Conservation (phyloP, 2,113 vertebrate species). For the Istiophorus platypterus region DNA sequence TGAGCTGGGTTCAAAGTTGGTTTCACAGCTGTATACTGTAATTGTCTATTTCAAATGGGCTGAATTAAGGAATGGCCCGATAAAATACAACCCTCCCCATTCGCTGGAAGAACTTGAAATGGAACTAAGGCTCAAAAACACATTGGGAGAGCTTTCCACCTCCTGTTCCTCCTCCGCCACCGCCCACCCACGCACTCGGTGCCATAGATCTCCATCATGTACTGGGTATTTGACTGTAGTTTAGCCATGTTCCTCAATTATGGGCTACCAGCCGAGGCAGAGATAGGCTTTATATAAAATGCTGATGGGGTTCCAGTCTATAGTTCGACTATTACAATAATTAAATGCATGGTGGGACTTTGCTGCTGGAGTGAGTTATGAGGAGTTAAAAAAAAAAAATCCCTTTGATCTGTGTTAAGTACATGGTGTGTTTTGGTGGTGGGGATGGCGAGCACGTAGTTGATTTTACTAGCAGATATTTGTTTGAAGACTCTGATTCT, state of each 20-base stretch:
- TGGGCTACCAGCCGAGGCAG: constrained; percentile 49
- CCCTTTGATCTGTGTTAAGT: constrained; percentile 56
- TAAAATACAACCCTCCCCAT: constrained; percentile 41
- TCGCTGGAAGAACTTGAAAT: constrained; percentile 51
- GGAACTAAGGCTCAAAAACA: constrained; percentile 55
- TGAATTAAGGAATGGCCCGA: constrained; percentile 30
- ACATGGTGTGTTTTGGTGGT: constrained; percentile 26
- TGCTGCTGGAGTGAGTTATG: constrained; percentile 43
- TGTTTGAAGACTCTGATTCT: constrained; percentile 42
- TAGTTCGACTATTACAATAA: constrained; percentile 53
- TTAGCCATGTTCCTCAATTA: constrained; percentile 60
- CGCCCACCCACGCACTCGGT: constrained; percentile 46
- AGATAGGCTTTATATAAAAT: constrained; percentile 65
- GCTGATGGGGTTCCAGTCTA: constrained; percentile 64
- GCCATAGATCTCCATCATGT: constrained; percentile 47
- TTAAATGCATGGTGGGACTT: constrained; percentile 67
- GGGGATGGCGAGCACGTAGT: constrained; percentile 64
- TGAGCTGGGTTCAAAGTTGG: constrained; percentile 30
- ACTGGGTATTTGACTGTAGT: constrained; percentile 50
- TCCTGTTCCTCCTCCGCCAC: constrained; percentile 6
- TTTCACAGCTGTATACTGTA: constrained; percentile 12
- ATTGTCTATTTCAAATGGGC: constrained; percentile 38
- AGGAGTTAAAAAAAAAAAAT: constrained; percentile 24
- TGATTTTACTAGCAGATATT: neutral
- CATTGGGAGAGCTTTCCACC: constrained; percentile 49